Evolutionary conservation across 2,797 vertebrate genomes (phyloP).

Genomic region (Oreortyx pictus): DNA sequence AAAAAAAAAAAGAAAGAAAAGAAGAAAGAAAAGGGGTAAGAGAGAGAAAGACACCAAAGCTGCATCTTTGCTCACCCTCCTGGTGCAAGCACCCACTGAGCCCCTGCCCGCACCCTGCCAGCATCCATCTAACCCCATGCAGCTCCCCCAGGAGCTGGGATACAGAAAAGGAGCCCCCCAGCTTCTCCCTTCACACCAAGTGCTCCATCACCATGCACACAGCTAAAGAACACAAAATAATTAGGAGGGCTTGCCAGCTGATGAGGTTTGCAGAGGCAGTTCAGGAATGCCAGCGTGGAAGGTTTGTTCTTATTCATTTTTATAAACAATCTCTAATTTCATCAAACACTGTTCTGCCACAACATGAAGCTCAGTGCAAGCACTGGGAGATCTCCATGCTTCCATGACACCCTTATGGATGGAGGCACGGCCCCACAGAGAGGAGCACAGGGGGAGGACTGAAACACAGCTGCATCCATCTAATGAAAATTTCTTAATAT

Average conservation of each 20-base stretch:
- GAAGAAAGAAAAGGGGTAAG: neutral
- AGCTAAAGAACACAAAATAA: neutral
- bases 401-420: neutral
- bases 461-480: no score
- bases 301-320: neutral
- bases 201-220: accelerated
- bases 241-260: neutral
- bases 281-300: neutral
- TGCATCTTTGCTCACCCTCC: accelerated
- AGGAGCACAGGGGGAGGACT: neutral
- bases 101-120: neutral
- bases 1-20: neutral
- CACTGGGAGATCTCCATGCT: neutral
- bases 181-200: neutral
- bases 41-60: neutral
- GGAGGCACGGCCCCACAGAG: no score
- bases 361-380: neutral
- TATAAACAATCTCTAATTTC: neutral
- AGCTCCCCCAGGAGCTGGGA: no score
- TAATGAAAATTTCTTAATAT: neutral
- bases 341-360: neutral
- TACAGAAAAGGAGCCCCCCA: no score
- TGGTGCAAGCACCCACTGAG: neutral
- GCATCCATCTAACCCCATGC: neutral
- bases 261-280: neutral